These are phyloP conservation scores for Anguilla pacifica DNA, from an alignment of 2,797 vertebrate genomes.

Conservation along the genomic window DNA sequence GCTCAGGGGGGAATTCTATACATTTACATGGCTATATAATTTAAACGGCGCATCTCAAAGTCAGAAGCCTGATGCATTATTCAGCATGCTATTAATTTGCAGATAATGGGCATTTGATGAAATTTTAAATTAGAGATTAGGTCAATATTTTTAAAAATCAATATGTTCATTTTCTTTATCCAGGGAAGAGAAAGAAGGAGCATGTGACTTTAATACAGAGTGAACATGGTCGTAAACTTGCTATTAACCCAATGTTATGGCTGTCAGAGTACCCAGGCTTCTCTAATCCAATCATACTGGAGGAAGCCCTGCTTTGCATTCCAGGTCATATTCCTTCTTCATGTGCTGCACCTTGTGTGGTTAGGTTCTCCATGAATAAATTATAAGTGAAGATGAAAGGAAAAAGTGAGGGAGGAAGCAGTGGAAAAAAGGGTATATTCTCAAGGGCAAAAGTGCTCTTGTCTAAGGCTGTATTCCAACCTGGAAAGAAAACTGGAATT, in stretches of 20 bases:
- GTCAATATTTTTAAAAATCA: conserved; percentile 2
- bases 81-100: conserved; percentile 5
- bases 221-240: neutral
- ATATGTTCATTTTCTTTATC: neutral
- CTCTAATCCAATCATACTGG: neutral
- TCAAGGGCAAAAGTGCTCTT: conserved; percentile 3
- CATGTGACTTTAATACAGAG: conserved; percentile 16
- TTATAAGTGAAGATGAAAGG: conserved; percentile 2
- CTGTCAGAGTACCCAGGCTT: neutral
- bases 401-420: neutral
- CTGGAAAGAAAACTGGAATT: neutral
- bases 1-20: neutral
- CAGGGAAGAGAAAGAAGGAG: neutral
- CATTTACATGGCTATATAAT: neutral
- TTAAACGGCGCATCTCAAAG: neutral
- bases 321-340: neutral
- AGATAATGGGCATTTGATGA: conserved; percentile 11
- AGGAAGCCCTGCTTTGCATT: conserved; percentile 8
- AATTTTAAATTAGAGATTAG: conserved; percentile 19
- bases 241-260: neutral
- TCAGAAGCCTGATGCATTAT: neutral
- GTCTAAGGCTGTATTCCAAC: neutral
- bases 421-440: conserved; percentile 6
- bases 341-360: conserved; percentile 3
- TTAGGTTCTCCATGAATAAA: conserved; percentile 20